Evolutionary conservation across 1,140 invertebrate genomes (phyloP).

Genomic region (Heliothis subflexa): DNA sequence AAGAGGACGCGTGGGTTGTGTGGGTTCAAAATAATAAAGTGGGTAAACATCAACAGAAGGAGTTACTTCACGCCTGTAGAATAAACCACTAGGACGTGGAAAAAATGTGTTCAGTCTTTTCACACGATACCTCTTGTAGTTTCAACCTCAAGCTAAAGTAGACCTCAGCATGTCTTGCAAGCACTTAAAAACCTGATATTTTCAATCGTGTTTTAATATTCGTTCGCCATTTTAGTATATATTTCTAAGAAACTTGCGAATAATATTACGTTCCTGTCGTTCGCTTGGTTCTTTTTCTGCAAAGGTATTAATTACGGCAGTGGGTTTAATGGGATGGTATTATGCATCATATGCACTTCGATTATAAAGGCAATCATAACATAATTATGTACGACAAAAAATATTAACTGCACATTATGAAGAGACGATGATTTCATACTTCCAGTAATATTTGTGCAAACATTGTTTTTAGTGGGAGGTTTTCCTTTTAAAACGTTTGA

Average conservation of each 20-base stretch:
- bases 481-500: constrained; percentile 20
- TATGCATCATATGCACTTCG: constrained; percentile 71
- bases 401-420: constrained; percentile 60
- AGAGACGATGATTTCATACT: constrained; percentile 54
- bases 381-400: constrained; percentile 71
- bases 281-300: constrained; percentile 39
- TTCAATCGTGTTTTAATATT: constrained; percentile 19
- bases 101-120: constrained; percentile 5
- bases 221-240: constrained; percentile 32
- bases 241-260: constrained; percentile 43
- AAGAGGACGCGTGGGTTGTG: not conserved
- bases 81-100: not conserved
- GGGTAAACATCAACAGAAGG: constrained; percentile 25
- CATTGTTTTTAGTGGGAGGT: constrained; percentile 20
- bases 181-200: constrained; percentile 7
- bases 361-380: constrained; percentile 73
- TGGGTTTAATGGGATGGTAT: constrained; percentile 59
- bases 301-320: constrained; percentile 49
- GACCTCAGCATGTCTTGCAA: not conserved
- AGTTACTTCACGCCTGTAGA: not conserved
- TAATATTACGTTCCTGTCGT: constrained; percentile 47
- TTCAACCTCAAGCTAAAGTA: not conserved
- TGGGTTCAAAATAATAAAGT: not conserved
- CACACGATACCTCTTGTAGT: not conserved
- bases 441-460: constrained; percentile 34